These are phyloP conservation scores for Tinamus major DNA, from an alignment of 2,797 vertebrate genomes.

Conservation along the genomic window DNA sequence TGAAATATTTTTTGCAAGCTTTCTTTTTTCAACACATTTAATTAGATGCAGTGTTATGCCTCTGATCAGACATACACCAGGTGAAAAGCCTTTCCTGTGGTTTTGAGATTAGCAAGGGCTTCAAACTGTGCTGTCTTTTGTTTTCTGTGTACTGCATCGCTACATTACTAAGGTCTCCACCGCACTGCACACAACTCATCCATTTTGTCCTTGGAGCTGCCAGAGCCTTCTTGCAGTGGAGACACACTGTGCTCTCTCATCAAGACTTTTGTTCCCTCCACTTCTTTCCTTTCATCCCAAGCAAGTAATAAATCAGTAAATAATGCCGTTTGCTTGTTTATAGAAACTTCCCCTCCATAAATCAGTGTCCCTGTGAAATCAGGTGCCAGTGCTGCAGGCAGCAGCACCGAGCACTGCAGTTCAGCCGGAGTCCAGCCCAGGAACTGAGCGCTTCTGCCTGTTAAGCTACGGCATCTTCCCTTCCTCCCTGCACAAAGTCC, in stretches of 20 bases:
- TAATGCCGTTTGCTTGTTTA: neutral
- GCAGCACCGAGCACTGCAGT: neutral
- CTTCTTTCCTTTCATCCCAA: neutral
- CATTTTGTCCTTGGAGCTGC: neutral
- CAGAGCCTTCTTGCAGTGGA: neutral
- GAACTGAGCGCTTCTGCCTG: rapidly evolving
- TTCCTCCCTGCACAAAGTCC: neutral
- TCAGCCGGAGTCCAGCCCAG: neutral
- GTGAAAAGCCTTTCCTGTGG: slow-evolving; percentile 32
- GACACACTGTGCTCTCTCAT: rapidly evolving
- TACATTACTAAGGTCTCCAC: neutral
- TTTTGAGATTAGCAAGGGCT: neutral
- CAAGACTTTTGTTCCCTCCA: neutral
- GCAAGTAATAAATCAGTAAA: neutral
- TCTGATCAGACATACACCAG: neutral
- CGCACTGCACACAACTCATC: neutral
- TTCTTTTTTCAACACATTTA: slow-evolving; percentile 33
- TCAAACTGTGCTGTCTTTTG: neutral
- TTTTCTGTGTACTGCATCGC: neutral
- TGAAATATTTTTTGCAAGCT: slow-evolving; percentile 33
- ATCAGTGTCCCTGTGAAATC: neutral
- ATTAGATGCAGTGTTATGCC: neutral
- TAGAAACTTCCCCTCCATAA: neutral
- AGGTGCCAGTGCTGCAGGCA: neutral
- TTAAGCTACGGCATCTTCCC: neutral